Percentiles rank a stretch among this genome's conserved stretches.
Conservation (phyloP, 2,113 vertebrate species). For the Amazona vittata region DNA sequence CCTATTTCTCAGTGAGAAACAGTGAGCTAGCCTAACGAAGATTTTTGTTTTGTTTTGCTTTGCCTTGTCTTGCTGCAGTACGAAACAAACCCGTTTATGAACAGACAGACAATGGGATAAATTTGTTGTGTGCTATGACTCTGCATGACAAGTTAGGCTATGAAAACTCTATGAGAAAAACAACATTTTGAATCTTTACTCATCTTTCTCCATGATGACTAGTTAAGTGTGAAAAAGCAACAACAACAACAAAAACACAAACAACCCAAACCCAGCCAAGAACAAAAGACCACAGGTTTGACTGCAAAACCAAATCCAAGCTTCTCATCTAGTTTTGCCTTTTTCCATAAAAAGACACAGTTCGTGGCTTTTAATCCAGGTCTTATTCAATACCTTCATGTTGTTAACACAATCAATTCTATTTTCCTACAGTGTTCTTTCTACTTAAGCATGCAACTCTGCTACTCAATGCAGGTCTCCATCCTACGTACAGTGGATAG, state of each 20-base stretch:
- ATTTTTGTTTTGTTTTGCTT: accelerated
- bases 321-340: not conserved
- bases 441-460: not conserved
- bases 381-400: not conserved
- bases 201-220: not conserved
- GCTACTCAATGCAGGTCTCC: not conserved
- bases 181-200: not conserved
- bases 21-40: accelerated
- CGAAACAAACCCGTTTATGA: not conserved
- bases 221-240: not conserved
- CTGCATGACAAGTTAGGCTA: not conserved
- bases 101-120: not conserved
- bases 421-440: not conserved
- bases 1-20: not conserved
- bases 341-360: not conserved
- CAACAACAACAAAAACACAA: not conserved
- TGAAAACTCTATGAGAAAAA: not conserved
- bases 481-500: not conserved
- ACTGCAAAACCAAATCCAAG: not conserved
- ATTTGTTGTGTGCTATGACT: not conserved
- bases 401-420: not conserved
- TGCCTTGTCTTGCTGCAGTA: not conserved
- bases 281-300: not conserved
- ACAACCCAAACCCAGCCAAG: not conserved
- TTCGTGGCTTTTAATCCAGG: not conserved